Evolutionary conservation across 2,797 vertebrate genomes (phyloP), one percentile per base, ranked within the genome.

Genomic region (Linurgus olivaceus): DNA sequence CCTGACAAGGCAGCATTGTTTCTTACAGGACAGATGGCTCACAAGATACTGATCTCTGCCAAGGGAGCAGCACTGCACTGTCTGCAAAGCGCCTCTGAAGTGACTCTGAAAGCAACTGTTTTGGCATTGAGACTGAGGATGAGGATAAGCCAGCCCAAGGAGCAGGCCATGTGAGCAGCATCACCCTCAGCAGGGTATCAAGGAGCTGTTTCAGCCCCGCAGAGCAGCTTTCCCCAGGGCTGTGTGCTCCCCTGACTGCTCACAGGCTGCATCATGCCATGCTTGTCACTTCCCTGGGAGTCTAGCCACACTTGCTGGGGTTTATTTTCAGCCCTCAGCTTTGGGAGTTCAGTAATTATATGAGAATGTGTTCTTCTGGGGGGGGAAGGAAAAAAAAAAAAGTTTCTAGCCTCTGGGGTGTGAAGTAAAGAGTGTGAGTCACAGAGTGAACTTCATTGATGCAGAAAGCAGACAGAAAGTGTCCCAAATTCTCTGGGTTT

Each of bases 351-450:
- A 96, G 59, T 95, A 96, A 96, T 93, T 93, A 94, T 37, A 93
- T 51, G 90, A 72, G 61, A 96, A 94, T 71, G 65, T 93, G 59
- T 74, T 93, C 66, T 66, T 83, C 63, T 62, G 47, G 25, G 31
- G 6, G 1, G 0, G 1, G 8, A 17, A 14, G 14, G 9, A 5
- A 28, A 16, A 26, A 38, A 44, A 28, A 55, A 77, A 73, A 87
- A 80, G 67, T 81, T 94, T 88, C 88, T 88, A 94, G 86, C 83
- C 91, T 95, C 87, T 68, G 24, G 87, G 79, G 88, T 96, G 95
- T 96, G 95, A 96, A 96, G 73, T 94, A 94, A 96, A 93, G 93
- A 94, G 57, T 72, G 73, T 96, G 94, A 96, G 79, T 96, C 96
- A 96, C 58, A 24, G 55, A 88, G 77, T 76, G 90, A 94, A 92